Evolutionary conservation across 2,888 invertebrate genomes (phyloP).

Genomic region (Ypsolopha sequella): DNA sequence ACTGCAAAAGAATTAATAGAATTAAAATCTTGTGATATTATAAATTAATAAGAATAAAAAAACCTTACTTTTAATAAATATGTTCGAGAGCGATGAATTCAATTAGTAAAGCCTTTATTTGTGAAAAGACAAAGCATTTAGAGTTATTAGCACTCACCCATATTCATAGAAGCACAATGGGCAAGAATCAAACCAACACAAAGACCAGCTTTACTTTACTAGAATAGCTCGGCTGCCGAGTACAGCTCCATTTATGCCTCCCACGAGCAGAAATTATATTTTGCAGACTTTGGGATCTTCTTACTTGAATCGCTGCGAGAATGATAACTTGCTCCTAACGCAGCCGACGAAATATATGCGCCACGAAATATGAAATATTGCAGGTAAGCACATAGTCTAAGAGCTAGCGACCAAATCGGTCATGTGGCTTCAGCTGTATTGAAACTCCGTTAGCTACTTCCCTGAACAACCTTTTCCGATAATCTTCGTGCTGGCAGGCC

Average conservation of each 20-base stretch:
- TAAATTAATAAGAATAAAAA: too few species aligned
- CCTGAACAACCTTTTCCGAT: too few species aligned
- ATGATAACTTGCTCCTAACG: constrained; percentile 20
- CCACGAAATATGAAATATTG: constrained; percentile 1
- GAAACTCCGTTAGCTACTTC: too few species aligned
- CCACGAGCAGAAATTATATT: constrained; percentile 26
- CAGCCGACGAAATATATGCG: neutral
- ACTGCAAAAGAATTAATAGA: too few species aligned
- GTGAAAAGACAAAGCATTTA: too few species aligned
- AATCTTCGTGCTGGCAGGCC: too few species aligned
- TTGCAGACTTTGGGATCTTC: constrained; percentile 25
- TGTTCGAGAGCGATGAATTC: too few species aligned
- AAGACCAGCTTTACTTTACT: constrained; percentile 2
- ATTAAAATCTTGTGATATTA: too few species aligned
- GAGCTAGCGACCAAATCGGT: too few species aligned
- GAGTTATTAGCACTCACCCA: neutral
- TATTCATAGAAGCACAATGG: neutral
- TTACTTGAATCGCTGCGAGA: constrained; percentile 15
- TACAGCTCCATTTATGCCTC: constrained; percentile 30
- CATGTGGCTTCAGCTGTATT: too few species aligned
- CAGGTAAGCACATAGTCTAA: constrained; percentile 1
- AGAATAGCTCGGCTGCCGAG: constrained; percentile 31
- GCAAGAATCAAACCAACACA: neutral
- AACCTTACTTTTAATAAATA: too few species aligned
- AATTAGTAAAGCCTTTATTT: too few species aligned